Evolutionary conservation across 2,888 invertebrate species (phyloP).

Genomic region (Eristalis tenax): DNA sequence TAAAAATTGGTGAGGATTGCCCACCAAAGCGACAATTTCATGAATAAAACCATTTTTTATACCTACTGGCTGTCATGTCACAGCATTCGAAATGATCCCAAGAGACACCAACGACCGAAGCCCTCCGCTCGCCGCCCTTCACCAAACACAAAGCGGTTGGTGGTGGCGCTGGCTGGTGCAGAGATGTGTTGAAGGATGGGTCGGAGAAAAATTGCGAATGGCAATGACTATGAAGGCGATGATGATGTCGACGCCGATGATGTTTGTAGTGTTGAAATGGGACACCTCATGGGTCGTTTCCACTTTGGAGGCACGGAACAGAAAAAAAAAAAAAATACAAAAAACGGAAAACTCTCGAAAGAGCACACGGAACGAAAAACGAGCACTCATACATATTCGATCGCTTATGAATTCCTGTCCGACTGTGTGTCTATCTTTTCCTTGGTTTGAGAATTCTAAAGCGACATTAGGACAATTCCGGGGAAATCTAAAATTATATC

Average conservation of each 20-base stretch:
- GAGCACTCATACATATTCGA: slow-evolving; percentile 62
- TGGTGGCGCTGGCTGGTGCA: not conserved
- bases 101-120: slow-evolving; percentile 50
- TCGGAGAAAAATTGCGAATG: slow-evolving; percentile 56
- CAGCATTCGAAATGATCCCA: slow-evolving; percentile 63
- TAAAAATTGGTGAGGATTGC: slow-evolving; percentile 66
- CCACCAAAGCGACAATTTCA: slow-evolving; percentile 70
- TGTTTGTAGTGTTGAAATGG: slow-evolving; percentile 60
- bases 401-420: slow-evolving; percentile 68
- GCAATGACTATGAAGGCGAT: slow-evolving; percentile 29
- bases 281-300: slow-evolving; percentile 62
- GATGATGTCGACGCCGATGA: slow-evolving; percentile 38
- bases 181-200: not conserved
- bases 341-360: not conserved
- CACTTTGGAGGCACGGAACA: slow-evolving; percentile 3
- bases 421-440: slow-evolving; percentile 55
- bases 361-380: not conserved
- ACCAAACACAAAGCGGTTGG: not conserved
- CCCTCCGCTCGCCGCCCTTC: not conserved
- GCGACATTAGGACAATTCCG: slow-evolving; percentile 53
- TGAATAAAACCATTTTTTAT: slow-evolving; percentile 71
- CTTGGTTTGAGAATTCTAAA: slow-evolving; percentile 1
- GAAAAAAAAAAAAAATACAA: not conserved
- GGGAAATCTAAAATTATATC: slow-evolving; percentile 62
- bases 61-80: slow-evolving; percentile 53